Evolutionary conservation across 1,140 invertebrate genomes (phyloP), one percentile per base, ranked within the genome.

Genomic region (Wiebesia pumilae): DNA sequence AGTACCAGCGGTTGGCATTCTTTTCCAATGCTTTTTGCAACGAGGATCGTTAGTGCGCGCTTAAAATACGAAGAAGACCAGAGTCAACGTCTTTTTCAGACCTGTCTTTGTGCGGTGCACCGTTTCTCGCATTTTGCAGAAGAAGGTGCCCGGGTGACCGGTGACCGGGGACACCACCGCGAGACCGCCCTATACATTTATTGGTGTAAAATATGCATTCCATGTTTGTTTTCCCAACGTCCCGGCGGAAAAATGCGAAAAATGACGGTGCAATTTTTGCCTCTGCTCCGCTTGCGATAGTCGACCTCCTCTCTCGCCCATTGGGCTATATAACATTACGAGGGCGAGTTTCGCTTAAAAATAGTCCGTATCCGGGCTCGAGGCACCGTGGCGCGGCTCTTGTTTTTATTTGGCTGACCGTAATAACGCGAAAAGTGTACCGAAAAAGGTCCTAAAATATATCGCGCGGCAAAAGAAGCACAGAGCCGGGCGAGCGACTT

Each of bases 341-440:
- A 90, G 86, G 81, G 86, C 80, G 87, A 89, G 81, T 91, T 90
- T 92, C 88, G 84, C 88, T 85, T 86, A 89, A 90, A 93, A 93
- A 93, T 89, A 85, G 89, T 88, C 80, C 88, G 86, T 79, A 67
- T 75, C 88, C 81, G 14, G 58, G 58, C 58, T 27, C 30, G 67
- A 14, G 67, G 16, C 10, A 71, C 30, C 88, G 85, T 81, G 54
- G 47, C 78, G 21, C 40, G 30, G 73, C 78, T 62, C 71, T 35
- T 86, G 88, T 91, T 93, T 93, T 92, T 91, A 92, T 92, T 91
- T 91, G 89, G 91, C 88, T 93, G 91, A 93, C 92, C 92, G 91
- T 93, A 93, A 92, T 93, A 93, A 92, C 90, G 88, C 88, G 89
- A 88, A 91, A 93, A 91, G 73, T 91, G 89, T 91, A 91, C 90